Base-by-base conservation (phyloP, 2,113 vertebrate species). In the Ancistrus triradiatus region DNA sequence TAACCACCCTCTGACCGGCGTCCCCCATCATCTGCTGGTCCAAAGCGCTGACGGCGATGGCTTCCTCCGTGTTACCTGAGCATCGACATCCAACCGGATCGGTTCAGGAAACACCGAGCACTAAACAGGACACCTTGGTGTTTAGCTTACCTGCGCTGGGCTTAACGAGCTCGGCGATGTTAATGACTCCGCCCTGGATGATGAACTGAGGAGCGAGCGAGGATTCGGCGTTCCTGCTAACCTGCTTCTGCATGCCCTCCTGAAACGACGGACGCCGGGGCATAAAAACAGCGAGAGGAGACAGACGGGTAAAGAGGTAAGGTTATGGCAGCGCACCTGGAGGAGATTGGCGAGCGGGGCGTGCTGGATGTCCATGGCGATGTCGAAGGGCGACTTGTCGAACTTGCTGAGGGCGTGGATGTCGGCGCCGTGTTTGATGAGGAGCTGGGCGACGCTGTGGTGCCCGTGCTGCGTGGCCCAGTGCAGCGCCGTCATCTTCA, bases 401-500 rank as follows among this genome's bases (percentile, higher is more conserved):
- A 97, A 97, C 74, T 95, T 98, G 84, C 92, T 95, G 77, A 87
- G 89, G 1, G 90, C 78, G 1, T 93, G 85, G 2, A 94, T 90
- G 0, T 96, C 93, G 0, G 94, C 94, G 0, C 92, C 92, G 0
- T 88, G 86, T 14, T 85, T 92, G 68, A 97, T 59, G 4, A 97
- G 89, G n/a, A 92, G 80, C 79, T 95, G 88, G 0, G 89, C 89
- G 0, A 94, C 89, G 0, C 79, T 68, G 0, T 88, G 83, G 68
- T 95, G 93, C 15, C 82, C 88, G 53, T 91, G 91, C 69, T 97
- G 93, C 0, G 93, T 87, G 0, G 93, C 93, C 95, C 95, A 98
- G 63, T 97, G 94, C 59, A 97, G 75, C 4, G 94, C 94, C 0
- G 93, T 98, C 95, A 98, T 96, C 80, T 97, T 91, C 81, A 98